Conservation (phyloP, 37 sponge, comb jelly and placozoan genomes). For the Hexactinellida sp. region DNA sequence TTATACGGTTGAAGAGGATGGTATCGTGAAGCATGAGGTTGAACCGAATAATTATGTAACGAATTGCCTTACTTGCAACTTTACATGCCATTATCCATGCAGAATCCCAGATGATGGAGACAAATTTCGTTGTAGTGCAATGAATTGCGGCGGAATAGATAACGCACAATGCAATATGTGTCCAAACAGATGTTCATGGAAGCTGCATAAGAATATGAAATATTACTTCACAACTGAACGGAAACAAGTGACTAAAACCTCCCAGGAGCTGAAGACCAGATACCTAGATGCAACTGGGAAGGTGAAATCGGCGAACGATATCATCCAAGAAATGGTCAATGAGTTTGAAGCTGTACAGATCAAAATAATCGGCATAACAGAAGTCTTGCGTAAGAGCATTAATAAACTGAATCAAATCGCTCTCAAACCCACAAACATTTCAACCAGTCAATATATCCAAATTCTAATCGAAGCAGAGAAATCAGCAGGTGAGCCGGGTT, state of each 20-base stretch:
- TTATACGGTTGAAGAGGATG: background rate
- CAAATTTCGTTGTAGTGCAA: conserved; percentile 19
- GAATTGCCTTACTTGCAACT: conserved; percentile 25
- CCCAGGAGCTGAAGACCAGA: background rate
- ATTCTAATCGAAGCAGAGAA: background rate
- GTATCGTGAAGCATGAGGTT: background rate
- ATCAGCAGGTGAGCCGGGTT: background rate
- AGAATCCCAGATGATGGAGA: background rate
- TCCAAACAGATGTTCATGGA: background rate
- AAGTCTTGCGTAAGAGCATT: background rate
- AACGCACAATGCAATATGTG: background rate
- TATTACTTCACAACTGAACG: background rate
- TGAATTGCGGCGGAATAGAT: conserved; percentile 20
- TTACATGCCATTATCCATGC: conserved; percentile 24
- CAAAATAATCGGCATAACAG: background rate
- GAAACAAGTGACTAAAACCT: background rate
- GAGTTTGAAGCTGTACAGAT: background rate
- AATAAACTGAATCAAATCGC: background rate
- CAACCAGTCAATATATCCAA: background rate
- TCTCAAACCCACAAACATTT: background rate
- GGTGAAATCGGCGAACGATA: background rate
- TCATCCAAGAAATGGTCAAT: background rate
- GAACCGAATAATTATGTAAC: conserved; percentile 11
- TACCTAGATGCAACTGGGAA: background rate
- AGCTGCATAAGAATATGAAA: background rate